phyloP scores from a whole-genome alignment of 2,797 vertebrate genomes.

The Somateria mollissima region DNA sequence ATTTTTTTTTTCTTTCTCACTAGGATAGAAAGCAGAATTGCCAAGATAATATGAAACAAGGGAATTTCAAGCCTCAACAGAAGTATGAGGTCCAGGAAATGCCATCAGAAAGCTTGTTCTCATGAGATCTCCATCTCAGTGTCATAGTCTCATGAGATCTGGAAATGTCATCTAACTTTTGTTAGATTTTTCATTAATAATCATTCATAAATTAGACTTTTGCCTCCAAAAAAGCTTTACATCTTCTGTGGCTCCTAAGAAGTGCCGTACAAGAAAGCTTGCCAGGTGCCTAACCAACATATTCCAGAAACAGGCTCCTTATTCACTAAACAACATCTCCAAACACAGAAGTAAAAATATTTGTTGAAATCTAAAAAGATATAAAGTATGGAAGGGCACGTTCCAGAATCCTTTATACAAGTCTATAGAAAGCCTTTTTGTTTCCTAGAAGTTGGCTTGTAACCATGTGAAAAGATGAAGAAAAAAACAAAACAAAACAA shows the following conservation, averaged over 20 bases:
- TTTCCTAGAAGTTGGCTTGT: not conserved
- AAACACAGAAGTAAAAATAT: not conserved
- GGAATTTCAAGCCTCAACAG: not conserved
- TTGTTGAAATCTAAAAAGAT: not conserved
- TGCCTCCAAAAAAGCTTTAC: not conserved
- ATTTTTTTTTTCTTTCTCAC: not conserved
- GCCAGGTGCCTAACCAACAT: not conserved
- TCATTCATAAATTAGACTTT: not conserved
- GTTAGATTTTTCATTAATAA: not conserved
- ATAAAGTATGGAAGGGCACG: not conserved
- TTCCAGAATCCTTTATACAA: not conserved
- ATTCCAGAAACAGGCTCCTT: not conserved
- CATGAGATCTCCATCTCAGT: not conserved
- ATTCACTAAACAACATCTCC: not conserved
- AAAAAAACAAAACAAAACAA: too few relatives aligned
- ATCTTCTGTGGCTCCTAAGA: not conserved
- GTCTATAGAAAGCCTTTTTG: not conserved
- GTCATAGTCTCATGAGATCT: not conserved
- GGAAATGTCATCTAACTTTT: not conserved
- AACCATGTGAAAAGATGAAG: not conserved
- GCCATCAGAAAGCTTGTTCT: not conserved
- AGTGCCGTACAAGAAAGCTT: not conserved
- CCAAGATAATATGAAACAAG: not conserved
- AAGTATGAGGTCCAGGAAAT: not conserved
- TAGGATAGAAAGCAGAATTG: not conserved